Percentiles rank a stretch among this genome's conserved stretches.
phyloP scores from a whole-genome alignment of 2,113 vertebrate genomes.

The Peromyscus maniculatus region DNA sequence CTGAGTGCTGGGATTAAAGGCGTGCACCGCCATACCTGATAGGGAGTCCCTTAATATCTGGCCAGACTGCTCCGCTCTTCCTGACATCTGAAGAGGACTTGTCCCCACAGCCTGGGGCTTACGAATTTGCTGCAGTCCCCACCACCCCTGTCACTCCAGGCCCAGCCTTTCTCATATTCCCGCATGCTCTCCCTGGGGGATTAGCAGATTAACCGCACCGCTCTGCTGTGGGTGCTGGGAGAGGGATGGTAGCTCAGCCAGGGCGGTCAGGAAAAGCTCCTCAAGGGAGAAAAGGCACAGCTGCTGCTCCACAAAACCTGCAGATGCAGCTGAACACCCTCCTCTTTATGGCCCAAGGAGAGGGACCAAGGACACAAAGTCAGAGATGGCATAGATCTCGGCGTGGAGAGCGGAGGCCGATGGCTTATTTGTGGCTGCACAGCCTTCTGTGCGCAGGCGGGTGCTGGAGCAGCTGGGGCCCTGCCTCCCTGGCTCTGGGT shows the following conservation, averaged over 20 bases:
- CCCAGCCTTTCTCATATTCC: neutral
- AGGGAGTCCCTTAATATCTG: neutral
- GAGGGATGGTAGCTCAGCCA: constrained; percentile 36
- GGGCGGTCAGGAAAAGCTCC: constrained; percentile 47
- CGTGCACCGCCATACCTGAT: neutral
- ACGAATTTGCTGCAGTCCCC: neutral
- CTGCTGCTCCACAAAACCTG: constrained; percentile 34
- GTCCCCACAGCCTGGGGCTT: neutral
- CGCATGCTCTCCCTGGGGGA: neutral
- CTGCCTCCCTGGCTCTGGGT: neutral
- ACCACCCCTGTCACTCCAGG: neutral
- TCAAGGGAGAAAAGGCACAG: constrained; percentile 63
- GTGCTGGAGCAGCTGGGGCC: neutral
- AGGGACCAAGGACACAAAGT: neutral
- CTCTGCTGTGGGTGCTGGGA: neutral
- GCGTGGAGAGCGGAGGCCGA: neutral
- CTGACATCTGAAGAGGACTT: neutral
- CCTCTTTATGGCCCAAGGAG: constrained; percentile 62
- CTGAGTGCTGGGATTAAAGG: neutral
- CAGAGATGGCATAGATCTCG: constrained; percentile 31
- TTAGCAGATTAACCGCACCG: neutral
- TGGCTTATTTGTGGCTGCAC: neutral
- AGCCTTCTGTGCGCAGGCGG: neutral
- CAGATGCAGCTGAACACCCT: neutral
- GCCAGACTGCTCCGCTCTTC: neutral